Base-by-base conservation (phyloP, 2,888 invertebrate genomes). In the Idaea straminata region DNA sequence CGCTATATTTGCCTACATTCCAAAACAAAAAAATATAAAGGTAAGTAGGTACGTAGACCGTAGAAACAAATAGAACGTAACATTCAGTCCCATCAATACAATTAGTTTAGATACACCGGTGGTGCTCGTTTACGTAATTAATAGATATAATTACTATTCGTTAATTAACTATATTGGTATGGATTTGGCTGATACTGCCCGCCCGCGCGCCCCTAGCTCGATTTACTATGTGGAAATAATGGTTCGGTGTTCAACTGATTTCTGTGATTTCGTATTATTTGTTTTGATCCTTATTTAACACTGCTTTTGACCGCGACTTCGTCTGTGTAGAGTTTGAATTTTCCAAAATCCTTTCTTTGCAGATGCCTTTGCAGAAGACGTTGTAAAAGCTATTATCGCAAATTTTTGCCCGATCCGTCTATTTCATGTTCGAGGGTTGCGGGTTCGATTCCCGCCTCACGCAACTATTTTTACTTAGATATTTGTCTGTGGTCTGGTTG, bases 31-130 rank as follows among this genome's bases (percentile, higher is more conserved):
- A 25, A 47, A 47, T 10, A 47, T 13, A 6, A 47, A 47, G 47
- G 47, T 47, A 47, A 47, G 25, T 25, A 25, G 25, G 25, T 25
- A 25, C 25, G 2, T 25, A 25, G 25, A 47, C 10, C 10, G 13
- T 47, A 7, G 47, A 7, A 36, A 47, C 47, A 47, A 47, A 47
- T 47, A 47, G 47, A 47, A 47, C 7, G 13, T 13, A 47, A 47
- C 47, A 47, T 47, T 47, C 47, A 47, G 47, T 47, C 47, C 47
- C 47, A 47, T 47, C 47, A 47, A 47, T 47, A 47, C 47, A 47
- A 47, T 47, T 47, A 47, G 47, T 47, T 47, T 3, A 47, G 47
- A 47, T 47, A 47, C 25, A 25, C 47, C 47, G 47, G 7, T 13
- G 47, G 47, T 47, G 47, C 47, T 47, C 47, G 47, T 47, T 47